Evolutionary conservation across 1,140 invertebrate genomes (phyloP).

Genomic region (Habropoda laboriosa): DNA sequence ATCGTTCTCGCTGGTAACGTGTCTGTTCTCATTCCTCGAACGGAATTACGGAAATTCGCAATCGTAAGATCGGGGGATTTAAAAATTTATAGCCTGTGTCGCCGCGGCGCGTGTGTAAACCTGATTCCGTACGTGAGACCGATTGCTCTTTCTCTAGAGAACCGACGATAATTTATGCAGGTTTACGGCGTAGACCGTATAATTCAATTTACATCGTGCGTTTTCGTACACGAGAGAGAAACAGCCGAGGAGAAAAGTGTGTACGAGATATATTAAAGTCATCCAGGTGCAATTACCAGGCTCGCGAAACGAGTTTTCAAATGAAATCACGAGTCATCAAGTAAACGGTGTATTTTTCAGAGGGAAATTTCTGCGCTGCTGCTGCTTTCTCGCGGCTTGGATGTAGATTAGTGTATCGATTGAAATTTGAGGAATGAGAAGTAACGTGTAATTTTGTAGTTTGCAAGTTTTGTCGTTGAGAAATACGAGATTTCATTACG

Average conservation of each 20-base stretch:
- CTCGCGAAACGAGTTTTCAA: slow-evolving; percentile 3
- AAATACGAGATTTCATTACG: no score
- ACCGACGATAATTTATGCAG: background rate
- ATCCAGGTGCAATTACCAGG: background rate
- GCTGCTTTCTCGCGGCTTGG: background rate
- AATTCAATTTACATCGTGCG: background rate
- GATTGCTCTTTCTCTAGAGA: background rate
- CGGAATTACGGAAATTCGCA: background rate
- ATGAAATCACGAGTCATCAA: background rate
- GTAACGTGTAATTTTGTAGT: no score
- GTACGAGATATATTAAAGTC: background rate
- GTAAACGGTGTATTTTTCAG: background rate
- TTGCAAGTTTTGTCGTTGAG: no score
- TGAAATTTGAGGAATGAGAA: no score
- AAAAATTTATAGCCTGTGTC: background rate
- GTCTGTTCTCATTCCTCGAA: background rate
- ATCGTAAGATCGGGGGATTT: background rate
- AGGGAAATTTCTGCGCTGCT: background rate
- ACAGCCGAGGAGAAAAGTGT: no score
- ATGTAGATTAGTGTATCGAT: no score
- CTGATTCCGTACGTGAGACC: background rate
- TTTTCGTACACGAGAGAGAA: no score
- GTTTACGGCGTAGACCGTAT: background rate
- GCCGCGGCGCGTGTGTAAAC: background rate
- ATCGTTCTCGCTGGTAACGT: background rate